phyloP scores from a whole-genome alignment of 2,888 invertebrate genomes.

The Drosophila merina region DNA sequence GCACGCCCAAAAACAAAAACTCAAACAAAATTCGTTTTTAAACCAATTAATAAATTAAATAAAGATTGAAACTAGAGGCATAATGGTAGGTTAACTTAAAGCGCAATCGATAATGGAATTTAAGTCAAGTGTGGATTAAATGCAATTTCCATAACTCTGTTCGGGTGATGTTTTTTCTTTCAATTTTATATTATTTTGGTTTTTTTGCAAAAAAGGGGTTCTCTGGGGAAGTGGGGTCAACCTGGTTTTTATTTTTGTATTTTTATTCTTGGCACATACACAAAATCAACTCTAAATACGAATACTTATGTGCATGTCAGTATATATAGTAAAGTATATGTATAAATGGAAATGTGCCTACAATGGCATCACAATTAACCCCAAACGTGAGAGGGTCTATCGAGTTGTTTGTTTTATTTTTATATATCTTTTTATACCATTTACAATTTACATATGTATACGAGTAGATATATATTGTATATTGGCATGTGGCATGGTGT shows the following conservation, averaged over 20 bases:
- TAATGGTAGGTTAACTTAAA: conserved; percentile 23
- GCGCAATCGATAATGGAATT: conserved; percentile 41
- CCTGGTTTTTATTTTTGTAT: conserved; percentile 32
- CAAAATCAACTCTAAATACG: conserved; percentile 38
- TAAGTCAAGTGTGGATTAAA: conserved; percentile 33
- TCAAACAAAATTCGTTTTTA: conserved; percentile 21
- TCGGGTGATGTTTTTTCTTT: neutral
- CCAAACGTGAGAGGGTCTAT: conserved; percentile 36
- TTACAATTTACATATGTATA: conserved; percentile 52
- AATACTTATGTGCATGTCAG: conserved; percentile 36
- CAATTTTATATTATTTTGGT: neutral
- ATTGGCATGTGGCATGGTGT: conserved; percentile 19
- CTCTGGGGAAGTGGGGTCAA: conserved; percentile 3
- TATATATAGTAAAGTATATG: conserved; percentile 17
- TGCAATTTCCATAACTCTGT: conserved; percentile 35
- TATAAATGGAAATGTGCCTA: conserved; percentile 8
- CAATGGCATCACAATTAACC: conserved; percentile 46
- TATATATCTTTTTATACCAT: conserved; percentile 40
- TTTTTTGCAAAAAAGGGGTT: conserved; percentile 15
- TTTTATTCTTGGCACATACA: conserved; percentile 31
- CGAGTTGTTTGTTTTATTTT: conserved; percentile 34
- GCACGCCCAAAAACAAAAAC: conserved; percentile 84
- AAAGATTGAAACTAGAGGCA: too few species aligned
- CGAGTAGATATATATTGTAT: conserved; percentile 11
- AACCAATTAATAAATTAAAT: neutral